Conservation (phyloP, 1,140 invertebrate genomes). For the Listronotus oregonensis region DNA sequence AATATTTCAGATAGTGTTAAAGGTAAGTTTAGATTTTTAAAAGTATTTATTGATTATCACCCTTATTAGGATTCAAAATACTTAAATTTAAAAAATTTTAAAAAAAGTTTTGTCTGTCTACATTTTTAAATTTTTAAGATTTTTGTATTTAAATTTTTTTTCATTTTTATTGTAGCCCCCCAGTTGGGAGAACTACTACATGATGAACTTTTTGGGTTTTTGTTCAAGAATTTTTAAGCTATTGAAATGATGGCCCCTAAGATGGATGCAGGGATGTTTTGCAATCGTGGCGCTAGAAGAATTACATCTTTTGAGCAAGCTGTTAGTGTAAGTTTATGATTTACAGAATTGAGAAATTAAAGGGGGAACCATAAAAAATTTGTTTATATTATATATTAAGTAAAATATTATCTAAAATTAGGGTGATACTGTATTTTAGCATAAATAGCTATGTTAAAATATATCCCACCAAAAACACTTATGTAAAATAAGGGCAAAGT, state of each 20-base stretch:
- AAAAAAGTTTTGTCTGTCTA: not conserved
- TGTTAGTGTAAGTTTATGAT: slow-evolving; percentile 66
- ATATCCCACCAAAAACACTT: no score
- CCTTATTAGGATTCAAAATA: no score
- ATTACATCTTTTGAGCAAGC: slow-evolving; percentile 88
- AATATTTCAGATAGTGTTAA: slow-evolving; percentile 75
- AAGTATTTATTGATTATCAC: no score
- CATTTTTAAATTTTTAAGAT: no score
- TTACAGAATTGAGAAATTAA: slow-evolving; percentile 1
- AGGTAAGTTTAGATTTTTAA: slow-evolving; percentile 59
- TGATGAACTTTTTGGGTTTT: slow-evolving; percentile 83
- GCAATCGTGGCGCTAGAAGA: slow-evolving; percentile 83
- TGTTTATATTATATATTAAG: no score
- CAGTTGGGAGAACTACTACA: slow-evolving; percentile 89
- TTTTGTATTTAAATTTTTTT: no score
- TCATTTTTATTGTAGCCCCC: slow-evolving; percentile 64
- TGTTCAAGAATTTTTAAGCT: slow-evolving; percentile 98
- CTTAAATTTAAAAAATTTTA: not conserved
- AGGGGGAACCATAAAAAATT: no score
- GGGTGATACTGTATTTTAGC: no score
- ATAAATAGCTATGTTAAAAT: no score
- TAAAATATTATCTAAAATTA: no score
- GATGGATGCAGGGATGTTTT: slow-evolving; percentile 99
- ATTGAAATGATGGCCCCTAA: slow-evolving; percentile 99
- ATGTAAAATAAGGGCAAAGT: no score